Evolutionary conservation across 2,888 invertebrate species (phyloP), one percentile per base, ranked within the genome.

Genomic region (Lepidocyrtoides sp.): DNA sequence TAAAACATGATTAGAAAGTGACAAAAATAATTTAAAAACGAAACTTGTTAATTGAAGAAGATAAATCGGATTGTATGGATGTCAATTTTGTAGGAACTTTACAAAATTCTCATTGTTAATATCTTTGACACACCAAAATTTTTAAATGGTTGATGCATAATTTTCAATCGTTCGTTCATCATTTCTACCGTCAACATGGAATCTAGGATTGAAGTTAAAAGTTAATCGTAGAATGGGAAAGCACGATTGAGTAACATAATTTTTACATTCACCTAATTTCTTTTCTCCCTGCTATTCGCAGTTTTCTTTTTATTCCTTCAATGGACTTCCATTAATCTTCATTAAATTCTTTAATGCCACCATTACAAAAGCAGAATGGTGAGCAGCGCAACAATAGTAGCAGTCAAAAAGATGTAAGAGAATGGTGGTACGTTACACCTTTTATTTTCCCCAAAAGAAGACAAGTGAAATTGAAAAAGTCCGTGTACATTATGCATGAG

Each of bases 291-390:
- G n/a, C n/a, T n/a, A n/a, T n/a, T n/a, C n/a, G n/a, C n/a, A n/a
- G 26, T 0, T n/a, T 17, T 14, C 41, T 84, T 75, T 88, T 63
- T 88, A 89, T 82, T 72, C 60, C 72, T 29, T 44, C 29, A 8
- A 54, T 57, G 72, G 82, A 89, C n/a, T 48, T 77, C 83, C 89
- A 89, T 89, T 89, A 83, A 89, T 89, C 83, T 89, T 83, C 89
- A 89, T 89, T 89, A 89, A 89, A 77, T 44, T 81, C 83, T 83
- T 83, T 89, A 75, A 89, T 89, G 72, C 72, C 72, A 63, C 41
- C 79, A 88, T 79, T 81, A 88, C 66, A 66, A 36, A 75, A 75
- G 75, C 51, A 48, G 48, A 75, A 75, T 48, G 26, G 75, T 44
- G 75, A 48, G 75, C 51, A 26, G 17, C 75, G 29, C 66, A 66